Percentiles rank a stretch among this genome's conserved stretches.
phyloP scores from a whole-genome alignment of 1,140 invertebrate genomes.

The Philotrypesis tridentata region DNA sequence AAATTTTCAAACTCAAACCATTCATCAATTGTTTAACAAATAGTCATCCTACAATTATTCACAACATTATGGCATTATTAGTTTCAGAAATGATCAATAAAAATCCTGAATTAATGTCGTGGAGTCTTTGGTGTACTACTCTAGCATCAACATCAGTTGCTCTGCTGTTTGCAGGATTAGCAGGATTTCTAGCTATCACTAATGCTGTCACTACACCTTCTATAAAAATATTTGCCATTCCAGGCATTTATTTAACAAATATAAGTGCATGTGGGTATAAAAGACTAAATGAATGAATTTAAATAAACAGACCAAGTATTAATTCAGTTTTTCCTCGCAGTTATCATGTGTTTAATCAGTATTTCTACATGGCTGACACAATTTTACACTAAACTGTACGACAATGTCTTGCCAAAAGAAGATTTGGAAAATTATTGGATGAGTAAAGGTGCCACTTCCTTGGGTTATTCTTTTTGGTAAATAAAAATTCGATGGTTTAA shows the following conservation, averaged over 20 bases:
- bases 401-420: constrained; percentile 85
- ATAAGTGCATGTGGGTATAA: constrained; percentile 79
- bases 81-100: constrained; percentile 77
- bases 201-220: constrained; percentile 86
- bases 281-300: constrained; percentile 19
- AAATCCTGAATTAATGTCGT: constrained; percentile 80
- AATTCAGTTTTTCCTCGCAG: constrained; percentile 73
- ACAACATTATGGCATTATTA: constrained; percentile 58
- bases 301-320: background rate
- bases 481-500: too few species aligned
- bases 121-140: constrained; percentile 83
- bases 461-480: constrained; percentile 88
- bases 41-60: background rate
- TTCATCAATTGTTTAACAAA: background rate
- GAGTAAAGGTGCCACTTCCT: constrained; percentile 79
- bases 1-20: background rate
- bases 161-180: constrained; percentile 79
- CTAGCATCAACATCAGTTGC: constrained; percentile 79
- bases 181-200: constrained; percentile 84
- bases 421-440: constrained; percentile 84
- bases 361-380: constrained; percentile 84
- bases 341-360: constrained; percentile 80
- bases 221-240: constrained; percentile 81
- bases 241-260: constrained; percentile 88
- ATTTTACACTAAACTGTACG: constrained; percentile 82